Evolutionary conservation across 2,888 invertebrate species (phyloP), one percentile per base, ranked within the genome.

Genomic region (Crepidodera aurea): DNA sequence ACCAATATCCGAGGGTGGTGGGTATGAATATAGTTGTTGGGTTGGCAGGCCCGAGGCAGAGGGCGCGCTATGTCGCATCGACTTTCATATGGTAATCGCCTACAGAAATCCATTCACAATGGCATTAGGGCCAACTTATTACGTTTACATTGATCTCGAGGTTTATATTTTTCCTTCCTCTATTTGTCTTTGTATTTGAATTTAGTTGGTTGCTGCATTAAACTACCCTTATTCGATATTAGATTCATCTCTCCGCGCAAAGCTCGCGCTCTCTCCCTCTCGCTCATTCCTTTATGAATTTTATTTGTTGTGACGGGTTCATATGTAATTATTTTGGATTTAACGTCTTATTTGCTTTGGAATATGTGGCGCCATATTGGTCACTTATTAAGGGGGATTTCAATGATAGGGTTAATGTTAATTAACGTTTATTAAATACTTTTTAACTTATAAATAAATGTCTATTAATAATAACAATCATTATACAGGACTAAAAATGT

Each of bases 71-170:
- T 73, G 75, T 77, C 74, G 72, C 74, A 74, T 75, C 74, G 73
- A 75, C 76, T 76, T 76, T 80, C 80, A 78, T 80, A 81, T 80
- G 80, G 80, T 79, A 80, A 80, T 81, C 78, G 80, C 80, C 80
- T 78, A 78, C 78, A 80, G 81, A 78, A 79, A 80, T 79, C 79
- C 78, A 74, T 77, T 76, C 79, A 80, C 81, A 81, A 81, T 81
- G 77, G 80, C 79, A 81, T 80, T 81, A 81, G 76, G 78, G 77
- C 77, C 79, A 79, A 80, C 81, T 81, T 81, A 81, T 81, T 81
- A 80, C 81, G 80, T 81, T 81, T 81, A 80, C 81, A 81, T 80
- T 81, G 81, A 81, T 81, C 81, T 80, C 79, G 80, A 81, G 79
- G 79, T 80, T 80, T 79, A 80, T 80, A 81, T 81, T 81, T 80